Base-by-base conservation (phyloP, 2,113 vertebrate genomes). In the Deroptyus accipitrinus region DNA sequence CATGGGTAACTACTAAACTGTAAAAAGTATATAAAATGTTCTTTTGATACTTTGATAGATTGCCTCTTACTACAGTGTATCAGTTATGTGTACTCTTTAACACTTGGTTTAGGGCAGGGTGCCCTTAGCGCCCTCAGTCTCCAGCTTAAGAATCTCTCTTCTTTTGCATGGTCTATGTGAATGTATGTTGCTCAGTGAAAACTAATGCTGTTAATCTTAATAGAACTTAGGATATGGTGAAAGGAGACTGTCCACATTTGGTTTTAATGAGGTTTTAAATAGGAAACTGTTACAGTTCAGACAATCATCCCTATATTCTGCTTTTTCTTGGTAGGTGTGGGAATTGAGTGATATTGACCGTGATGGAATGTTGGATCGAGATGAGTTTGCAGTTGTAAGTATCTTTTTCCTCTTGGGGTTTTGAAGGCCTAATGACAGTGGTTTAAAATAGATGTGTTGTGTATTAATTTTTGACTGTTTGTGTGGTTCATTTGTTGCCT, bases 351-450 rank as follows among this genome's bases (percentile, higher is more conserved):
- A 99, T 94, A 98, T 99, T 86, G 99, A 99, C 97, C 98, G 98
- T 76, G 99, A 99, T 96, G 99, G 99, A 96, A 99, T 99, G 98
- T 97, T 99, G 97, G 99, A 99, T 98, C 98, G 97, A 97, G 99
- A 99, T 97, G 99, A 99, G 88, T 99, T 99, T 98, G 98, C 99
- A 95, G 99, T 99, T 98, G 99, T 99, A 97, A 99, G 99, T 98
- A 96, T 84, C 66, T 79, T 51, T 33, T 75, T 33, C 33, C 27
- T 77, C 87, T 55, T 35, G 62, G 33, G 61, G 30, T 78, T 92
- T 39, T 81, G 55, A 35, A 91, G 93, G 10, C 54, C 39, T 86
- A 3, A 35, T 87, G 49, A 22, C 28, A 88, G 27, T 39, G 23
- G 4, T 83, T 95, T 74, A 73, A 75, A 54, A 70, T 17, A 62